Percentiles rank a stretch among this genome's conserved stretches.
These are phyloP conservation scores for Zalophus californianus DNA, from an alignment of 2,797 vertebrate species.

Conservation along the genomic window DNA sequence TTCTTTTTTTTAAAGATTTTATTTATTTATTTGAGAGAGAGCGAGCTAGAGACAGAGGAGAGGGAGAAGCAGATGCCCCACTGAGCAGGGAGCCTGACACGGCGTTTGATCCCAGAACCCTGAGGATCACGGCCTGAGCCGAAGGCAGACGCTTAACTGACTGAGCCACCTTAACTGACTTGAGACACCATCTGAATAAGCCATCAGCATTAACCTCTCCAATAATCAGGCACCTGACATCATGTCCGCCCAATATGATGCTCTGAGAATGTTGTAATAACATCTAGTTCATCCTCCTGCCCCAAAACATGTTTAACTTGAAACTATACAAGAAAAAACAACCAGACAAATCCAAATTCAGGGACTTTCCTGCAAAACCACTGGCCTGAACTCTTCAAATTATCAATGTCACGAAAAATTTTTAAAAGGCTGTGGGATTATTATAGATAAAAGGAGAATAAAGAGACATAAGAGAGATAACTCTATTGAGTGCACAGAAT, in stretches of 20 bases:
- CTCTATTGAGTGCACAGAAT: background rate
- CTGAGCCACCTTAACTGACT: background rate
- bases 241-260: rapidly evolving
- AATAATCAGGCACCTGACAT: background rate
- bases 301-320: background rate
- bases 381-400: background rate
- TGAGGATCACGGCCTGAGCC: background rate
- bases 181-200: background rate
- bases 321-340: background rate
- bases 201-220: background rate
- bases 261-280: background rate
- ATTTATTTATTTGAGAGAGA: background rate
- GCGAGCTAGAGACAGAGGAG: background rate
- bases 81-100: background rate
- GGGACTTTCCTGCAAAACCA: background rate
- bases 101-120: background rate
- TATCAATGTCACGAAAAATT: background rate
- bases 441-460: background rate
- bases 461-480: background rate
- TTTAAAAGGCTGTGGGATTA: background rate
- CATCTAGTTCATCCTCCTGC: background rate
- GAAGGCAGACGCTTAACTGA: background rate
- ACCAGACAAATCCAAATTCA: background rate
- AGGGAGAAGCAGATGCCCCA: background rate
- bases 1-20: background rate